A percentile compares a stretch with the other conserved stretches of the same genome.
These are phyloP conservation scores for Axis porcinus DNA, from an alignment of 2,113 vertebrate genomes.

Conservation along the genomic window DNA sequence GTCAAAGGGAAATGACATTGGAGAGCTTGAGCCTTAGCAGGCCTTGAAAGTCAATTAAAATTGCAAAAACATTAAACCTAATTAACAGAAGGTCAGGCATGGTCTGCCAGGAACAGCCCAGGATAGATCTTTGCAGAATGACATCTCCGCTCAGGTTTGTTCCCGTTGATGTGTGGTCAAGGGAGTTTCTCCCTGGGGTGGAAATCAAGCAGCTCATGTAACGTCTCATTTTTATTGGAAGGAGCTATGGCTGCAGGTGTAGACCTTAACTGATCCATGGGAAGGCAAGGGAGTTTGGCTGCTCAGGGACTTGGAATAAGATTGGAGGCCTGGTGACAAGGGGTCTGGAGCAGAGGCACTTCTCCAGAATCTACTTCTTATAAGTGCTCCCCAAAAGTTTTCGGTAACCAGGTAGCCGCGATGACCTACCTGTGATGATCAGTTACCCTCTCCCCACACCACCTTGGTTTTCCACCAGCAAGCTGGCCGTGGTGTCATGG, in stretches of 20 bases:
- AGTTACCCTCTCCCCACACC: background rate
- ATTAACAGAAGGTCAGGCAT: background rate
- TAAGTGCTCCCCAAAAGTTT: background rate
- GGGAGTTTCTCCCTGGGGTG: background rate
- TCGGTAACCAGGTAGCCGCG: background rate
- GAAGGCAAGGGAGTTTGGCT: background rate
- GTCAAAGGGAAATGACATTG: background rate
- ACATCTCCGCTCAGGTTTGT: background rate
- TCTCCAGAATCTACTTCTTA: background rate
- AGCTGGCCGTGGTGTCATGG: accelerated
- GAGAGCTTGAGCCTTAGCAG: background rate
- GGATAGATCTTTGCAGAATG: background rate
- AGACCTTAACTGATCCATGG: background rate
- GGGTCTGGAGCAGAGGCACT: background rate
- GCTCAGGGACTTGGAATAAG: background rate
- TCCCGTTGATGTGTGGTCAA: background rate
- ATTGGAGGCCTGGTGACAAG: background rate
- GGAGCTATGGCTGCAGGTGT: background rate
- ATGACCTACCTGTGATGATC: background rate
- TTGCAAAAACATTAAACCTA: background rate
- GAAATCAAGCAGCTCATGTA: background rate
- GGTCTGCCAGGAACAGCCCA: too few species aligned
- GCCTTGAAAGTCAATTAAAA: background rate
- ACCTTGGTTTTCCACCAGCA: background rate
- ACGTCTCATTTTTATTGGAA: background rate